Percentiles rank a stretch among this genome's conserved stretches.
Evolutionary conservation across 2,797 vertebrate species (phyloP).

Genomic region (Manis pentadactyla): DNA sequence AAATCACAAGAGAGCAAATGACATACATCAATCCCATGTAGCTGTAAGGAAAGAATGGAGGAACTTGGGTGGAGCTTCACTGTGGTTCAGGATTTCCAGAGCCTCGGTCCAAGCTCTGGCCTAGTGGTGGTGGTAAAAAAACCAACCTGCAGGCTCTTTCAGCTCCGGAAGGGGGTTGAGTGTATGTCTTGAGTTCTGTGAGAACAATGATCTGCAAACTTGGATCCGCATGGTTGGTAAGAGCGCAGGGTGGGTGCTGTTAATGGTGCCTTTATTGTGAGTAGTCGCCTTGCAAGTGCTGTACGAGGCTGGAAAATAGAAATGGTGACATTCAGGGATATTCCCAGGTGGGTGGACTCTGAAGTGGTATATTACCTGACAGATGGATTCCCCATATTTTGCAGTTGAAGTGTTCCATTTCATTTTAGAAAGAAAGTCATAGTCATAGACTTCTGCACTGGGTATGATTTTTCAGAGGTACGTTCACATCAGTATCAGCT

Average conservation of each 20-base stretch:
- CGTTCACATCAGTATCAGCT: neutral
- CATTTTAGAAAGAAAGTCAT: slow-evolving; percentile 13
- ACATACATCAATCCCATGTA: neutral
- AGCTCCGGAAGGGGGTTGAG: neutral
- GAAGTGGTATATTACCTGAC: neutral
- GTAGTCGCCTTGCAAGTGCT: neutral
- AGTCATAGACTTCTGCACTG: neutral
- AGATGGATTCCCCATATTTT: slow-evolving; percentile 42
- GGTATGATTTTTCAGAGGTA: neutral
- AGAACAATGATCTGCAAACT: neutral
- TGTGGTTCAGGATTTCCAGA: neutral
- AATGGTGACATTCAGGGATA: neutral
- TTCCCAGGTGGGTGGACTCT: neutral
- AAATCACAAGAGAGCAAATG: neutral
- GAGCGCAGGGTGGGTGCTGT: neutral
- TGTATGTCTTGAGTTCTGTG: neutral
- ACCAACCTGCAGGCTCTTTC: neutral
- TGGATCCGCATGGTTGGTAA: neutral
- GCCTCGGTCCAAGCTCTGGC: neutral
- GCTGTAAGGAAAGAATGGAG: neutral
- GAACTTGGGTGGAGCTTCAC: neutral
- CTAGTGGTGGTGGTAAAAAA: neutral
- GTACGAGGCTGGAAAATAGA: neutral
- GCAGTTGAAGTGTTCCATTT: slow-evolving; percentile 21
- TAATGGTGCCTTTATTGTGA: neutral